Evolutionary conservation across 2,888 invertebrate genomes (phyloP).

Genomic region (Nomada fabriciana): DNA sequence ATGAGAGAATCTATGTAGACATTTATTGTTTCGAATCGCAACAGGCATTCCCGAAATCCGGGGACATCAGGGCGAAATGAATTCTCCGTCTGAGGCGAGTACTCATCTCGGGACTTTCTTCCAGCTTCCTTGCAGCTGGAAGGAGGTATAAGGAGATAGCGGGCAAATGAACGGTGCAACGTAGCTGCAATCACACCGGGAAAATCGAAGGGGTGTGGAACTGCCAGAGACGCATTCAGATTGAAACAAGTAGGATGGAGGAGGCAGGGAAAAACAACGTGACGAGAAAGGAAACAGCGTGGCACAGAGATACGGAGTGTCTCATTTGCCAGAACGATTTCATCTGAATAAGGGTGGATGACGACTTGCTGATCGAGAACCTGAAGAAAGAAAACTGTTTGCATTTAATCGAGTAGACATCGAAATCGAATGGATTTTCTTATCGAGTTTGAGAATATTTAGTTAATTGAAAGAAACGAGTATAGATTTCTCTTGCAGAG

Average conservation of each 20-base stretch:
- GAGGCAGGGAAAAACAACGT: constrained; percentile 42
- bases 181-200: constrained; percentile 59
- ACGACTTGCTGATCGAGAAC: constrained; percentile 56
- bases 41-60: constrained; percentile 26
- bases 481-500: neutral
- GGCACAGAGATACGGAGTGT: constrained; percentile 35
- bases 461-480: neutral
- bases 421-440: constrained; percentile 48
- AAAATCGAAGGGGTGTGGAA: constrained; percentile 56
- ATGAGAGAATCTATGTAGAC: neutral
- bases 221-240: constrained; percentile 7
- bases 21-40: neutral
- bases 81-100: constrained; percentile 55
- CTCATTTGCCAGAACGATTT: constrained; percentile 62
- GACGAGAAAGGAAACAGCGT: constrained; percentile 40
- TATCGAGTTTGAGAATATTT: neutral
- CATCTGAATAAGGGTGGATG: constrained; percentile 29
- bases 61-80: constrained; percentile 49
- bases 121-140: constrained; percentile 17
- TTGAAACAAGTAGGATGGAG: constrained; percentile 14
- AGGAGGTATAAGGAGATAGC: constrained; percentile 59
- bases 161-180: constrained; percentile 67
- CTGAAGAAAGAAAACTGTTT: constrained; percentile 43
- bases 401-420: constrained; percentile 14
- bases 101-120: constrained; percentile 60